Conservation (phyloP, 1,140 invertebrate species). For the Arctopsyche grandis region DNA sequence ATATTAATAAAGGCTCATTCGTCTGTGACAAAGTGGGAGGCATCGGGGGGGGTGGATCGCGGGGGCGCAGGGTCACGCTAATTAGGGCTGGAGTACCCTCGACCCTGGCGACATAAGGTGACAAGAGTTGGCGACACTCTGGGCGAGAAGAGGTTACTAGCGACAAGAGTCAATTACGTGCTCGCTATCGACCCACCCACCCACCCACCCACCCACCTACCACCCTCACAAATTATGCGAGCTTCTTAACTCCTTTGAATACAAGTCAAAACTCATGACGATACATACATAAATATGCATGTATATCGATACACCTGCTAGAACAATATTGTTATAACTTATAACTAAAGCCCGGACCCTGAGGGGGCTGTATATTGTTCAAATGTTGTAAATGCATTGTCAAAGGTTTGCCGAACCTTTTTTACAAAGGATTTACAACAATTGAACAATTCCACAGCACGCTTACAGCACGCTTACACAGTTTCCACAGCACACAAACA, state of each 20-base stretch:
- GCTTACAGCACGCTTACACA: no score
- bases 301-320: no score
- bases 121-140: conserved; percentile 15
- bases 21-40: not conserved
- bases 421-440: no score
- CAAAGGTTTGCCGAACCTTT: no score
- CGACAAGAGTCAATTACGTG: conserved; percentile 40
- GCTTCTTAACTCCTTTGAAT: not conserved
- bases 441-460: no score
- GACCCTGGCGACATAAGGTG: conserved; percentile 28
- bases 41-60: not conserved
- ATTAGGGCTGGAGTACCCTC: not conserved
- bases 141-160: conserved; percentile 21
- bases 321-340: no score
- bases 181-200: not conserved
- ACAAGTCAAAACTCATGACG: not conserved
- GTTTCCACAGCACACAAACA: no score
- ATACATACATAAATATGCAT: no score
- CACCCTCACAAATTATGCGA: not conserved
- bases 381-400: no score
- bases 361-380: no score
- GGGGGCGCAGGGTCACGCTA: not conserved
- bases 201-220: not conserved
- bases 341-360: no score
- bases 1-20: no score